Evolutionary conservation across 2,888 invertebrate species (phyloP), one percentile per base, ranked within the genome.

Genomic region (Hirtodrosophila duncani): DNA sequence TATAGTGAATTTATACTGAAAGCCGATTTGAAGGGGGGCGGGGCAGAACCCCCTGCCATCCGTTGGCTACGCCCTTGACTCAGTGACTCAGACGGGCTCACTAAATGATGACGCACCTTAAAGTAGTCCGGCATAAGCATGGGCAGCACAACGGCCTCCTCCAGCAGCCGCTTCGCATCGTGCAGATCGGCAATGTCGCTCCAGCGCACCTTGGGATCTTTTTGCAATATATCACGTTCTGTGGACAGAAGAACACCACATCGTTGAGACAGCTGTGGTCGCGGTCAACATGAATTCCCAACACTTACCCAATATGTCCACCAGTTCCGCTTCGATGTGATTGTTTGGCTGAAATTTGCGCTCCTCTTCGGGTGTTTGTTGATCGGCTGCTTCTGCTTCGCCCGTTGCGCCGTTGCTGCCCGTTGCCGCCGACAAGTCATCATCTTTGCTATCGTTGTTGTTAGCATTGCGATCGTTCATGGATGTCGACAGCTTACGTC

Each of bases 101-200:
- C n/a, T n/a, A 3, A 14, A 2, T 9, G 29, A 33, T 57, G 65
- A 71, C 78, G 79, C 87, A 94, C 97, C 88, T 94, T 97, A 87
- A 99, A 99, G 88, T 96, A 99, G 83, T 98, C 97, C 1, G 99
- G 99, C 93, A 99, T 97, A 91, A 96, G 92, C 91, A 98, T 94
- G 2, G 99, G 99, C 81, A 99, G 88, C 24, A 99, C 98, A 5
- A 99, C 98, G 17, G 99, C 98, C 88, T 99, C 99, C 85, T 99
- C 97, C 3, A 99, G 88, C 45, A 99, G 86, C 59, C 95, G 89
- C 86, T 97, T 97, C 3, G 96, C 96, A 85, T 96, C 96, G 6
- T 92, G 89, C 34, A 97, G 88, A 86, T 96, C 97, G 0, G 96
- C 96, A 83, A 97, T 96, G 84, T 96, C 96, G 79, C 93, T 95